Conservation (phyloP, 2,888 invertebrate species). For the Acrocyrtus sp. region DNA sequence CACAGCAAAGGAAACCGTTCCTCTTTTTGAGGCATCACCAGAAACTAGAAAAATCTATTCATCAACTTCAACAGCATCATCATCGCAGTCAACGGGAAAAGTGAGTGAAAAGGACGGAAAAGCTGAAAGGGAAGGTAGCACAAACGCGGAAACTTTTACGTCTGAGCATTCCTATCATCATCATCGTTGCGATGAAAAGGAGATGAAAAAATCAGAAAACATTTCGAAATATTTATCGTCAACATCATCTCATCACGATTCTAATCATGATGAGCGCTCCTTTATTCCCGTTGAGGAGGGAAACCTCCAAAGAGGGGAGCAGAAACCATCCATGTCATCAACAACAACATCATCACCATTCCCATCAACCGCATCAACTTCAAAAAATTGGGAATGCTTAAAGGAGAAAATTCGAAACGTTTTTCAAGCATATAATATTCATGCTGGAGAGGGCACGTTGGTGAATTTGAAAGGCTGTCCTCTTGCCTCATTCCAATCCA, state of each 20-base stretch:
- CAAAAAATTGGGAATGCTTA: constrained; percentile 40
- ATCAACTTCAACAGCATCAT: constrained; percentile 11
- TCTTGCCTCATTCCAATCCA: constrained; percentile 30
- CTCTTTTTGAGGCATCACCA: constrained; percentile 18
- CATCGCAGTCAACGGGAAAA: constrained; percentile 17
- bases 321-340: constrained; percentile 12
- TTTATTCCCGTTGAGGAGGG: constrained; percentile 11
- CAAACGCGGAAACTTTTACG: constrained; percentile 1
- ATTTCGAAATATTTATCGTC: constrained; percentile 16
- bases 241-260: constrained; percentile 40
- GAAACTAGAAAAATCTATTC: constrained; percentile 22
- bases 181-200: background rate
- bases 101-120: constrained; percentile 17
- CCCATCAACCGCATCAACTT: too few relatives aligned
- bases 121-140: constrained; percentile 21
- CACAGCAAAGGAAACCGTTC: constrained; percentile 28
- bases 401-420: constrained; percentile 53
- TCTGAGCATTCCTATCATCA: constrained; percentile 1
- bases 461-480: constrained; percentile 56
- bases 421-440: constrained; percentile 55
- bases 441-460: constrained; percentile 32
- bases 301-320: constrained; percentile 17
- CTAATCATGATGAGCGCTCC: constrained; percentile 28
- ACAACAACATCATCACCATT: background rate
- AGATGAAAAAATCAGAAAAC: constrained; percentile 1